phyloP scores from a whole-genome alignment of 2,797 vertebrate genomes.

The Lepidocolaptes lacrymiger region DNA sequence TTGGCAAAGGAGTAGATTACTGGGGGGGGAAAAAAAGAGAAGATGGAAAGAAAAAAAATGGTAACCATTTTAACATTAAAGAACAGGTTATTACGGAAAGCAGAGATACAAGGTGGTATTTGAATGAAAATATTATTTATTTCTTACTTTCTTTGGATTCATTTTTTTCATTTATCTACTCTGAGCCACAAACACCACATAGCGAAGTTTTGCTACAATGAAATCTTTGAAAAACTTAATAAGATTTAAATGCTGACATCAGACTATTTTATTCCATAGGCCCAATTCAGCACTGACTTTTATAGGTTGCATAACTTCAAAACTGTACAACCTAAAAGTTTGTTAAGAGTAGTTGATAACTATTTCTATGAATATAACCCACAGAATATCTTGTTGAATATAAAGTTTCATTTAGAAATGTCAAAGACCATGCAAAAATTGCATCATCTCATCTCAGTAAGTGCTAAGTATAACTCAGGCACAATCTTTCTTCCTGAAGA shows the following conservation, averaged over 20 bases:
- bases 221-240: neutral
- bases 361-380: neutral
- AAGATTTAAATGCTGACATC: neutral
- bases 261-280: neutral
- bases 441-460: neutral
- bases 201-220: neutral
- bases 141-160: neutral
- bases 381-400: neutral
- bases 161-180: neutral
- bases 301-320: neutral
- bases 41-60: neutral
- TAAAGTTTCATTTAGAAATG: neutral
- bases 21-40: neutral
- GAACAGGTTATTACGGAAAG: neutral
- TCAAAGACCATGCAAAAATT: neutral
- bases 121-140: neutral
- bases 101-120: neutral
- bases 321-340: neutral
- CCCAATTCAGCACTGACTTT: neutral
- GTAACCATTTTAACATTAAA: neutral
- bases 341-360: neutral
- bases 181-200: neutral
- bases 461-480: neutral
- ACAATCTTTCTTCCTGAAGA: neutral
- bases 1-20: neutral